Evolutionary conservation across 2,113 vertebrate genomes (phyloP).

Genomic region (Mirounga angustirostris): DNA sequence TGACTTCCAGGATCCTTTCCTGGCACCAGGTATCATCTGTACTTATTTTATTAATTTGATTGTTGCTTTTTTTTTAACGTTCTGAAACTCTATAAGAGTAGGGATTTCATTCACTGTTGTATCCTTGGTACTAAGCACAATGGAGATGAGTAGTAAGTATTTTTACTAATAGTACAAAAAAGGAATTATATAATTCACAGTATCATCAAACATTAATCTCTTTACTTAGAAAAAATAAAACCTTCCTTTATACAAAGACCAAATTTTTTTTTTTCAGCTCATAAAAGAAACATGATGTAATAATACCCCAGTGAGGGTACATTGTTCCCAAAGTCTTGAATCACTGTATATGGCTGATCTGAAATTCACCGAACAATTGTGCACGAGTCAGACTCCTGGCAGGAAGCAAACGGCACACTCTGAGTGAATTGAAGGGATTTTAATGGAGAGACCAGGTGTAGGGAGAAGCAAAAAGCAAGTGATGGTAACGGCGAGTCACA

Average conservation of each 20-base stretch:
- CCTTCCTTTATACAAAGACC: not conserved
- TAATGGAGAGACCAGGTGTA: not conserved
- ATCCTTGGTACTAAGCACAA: not conserved
- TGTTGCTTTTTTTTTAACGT: not conserved
- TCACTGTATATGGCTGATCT: not conserved
- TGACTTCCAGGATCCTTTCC: not conserved
- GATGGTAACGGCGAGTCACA: not conserved
- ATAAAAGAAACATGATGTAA: not conserved
- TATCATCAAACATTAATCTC: not conserved
- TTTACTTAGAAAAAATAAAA: conserved; percentile 1
- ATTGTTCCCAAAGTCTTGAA: not conserved
- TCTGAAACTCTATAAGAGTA: not conserved
- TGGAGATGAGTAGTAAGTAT: conserved; percentile 1
- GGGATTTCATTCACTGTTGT: not conserved
- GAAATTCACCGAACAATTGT: not conserved
- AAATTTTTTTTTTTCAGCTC: not conserved
- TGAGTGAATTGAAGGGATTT: not conserved
- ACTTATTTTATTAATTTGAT: not conserved
- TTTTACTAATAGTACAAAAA: conserved; percentile 11
- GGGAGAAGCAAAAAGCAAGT: not conserved
- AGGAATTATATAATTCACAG: not conserved
- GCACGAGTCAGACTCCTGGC: not conserved
- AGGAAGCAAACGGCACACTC: not conserved
- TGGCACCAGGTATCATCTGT: not conserved
- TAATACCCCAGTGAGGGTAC: not conserved